Evolutionary conservation across 1,140 invertebrate species (phyloP).

Genomic region (Magallana gigas): DNA sequence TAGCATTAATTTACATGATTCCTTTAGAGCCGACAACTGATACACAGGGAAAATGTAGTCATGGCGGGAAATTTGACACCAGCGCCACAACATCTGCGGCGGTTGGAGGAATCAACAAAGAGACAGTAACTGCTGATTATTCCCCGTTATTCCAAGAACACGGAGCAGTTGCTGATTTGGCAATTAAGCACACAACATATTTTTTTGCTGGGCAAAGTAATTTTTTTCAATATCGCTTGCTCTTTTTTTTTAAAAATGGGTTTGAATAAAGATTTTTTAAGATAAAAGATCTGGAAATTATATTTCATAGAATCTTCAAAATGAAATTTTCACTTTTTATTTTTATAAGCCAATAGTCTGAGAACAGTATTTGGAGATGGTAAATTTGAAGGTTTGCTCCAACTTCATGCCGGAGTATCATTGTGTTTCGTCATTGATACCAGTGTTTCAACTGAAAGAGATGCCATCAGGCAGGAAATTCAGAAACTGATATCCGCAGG

Average conservation of each 20-base stretch:
- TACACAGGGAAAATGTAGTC: constrained; percentile 61
- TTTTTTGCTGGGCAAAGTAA: constrained; percentile 54
- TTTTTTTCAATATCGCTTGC: not conserved
- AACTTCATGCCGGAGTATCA: constrained; percentile 34
- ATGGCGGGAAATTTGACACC: constrained; percentile 55
- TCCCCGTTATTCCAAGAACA: constrained; percentile 55
- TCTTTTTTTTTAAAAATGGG: not conserved
- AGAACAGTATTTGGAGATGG: not conserved
- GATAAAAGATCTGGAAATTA: no score
- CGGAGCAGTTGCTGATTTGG: constrained; percentile 42
- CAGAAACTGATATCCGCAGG: not conserved
- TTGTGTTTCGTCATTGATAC: constrained; percentile 50
- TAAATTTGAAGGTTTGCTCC: constrained; percentile 39
- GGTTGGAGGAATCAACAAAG: constrained; percentile 61
- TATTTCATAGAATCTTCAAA: not conserved
- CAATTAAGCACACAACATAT: constrained; percentile 54
- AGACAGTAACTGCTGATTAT: constrained; percentile 15
- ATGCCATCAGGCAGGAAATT: constrained; percentile 18
- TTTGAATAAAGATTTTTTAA: not conserved
- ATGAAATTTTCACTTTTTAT: not conserved
- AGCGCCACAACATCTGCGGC: constrained; percentile 41
- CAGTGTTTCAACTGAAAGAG: not conserved
- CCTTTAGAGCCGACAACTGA: constrained; percentile 38
- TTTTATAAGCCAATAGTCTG: constrained; percentile 37
- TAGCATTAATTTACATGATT: not conserved